Evolutionary conservation across 2,888 invertebrate species (phyloP).

Genomic region (Apotomis betuletana): DNA sequence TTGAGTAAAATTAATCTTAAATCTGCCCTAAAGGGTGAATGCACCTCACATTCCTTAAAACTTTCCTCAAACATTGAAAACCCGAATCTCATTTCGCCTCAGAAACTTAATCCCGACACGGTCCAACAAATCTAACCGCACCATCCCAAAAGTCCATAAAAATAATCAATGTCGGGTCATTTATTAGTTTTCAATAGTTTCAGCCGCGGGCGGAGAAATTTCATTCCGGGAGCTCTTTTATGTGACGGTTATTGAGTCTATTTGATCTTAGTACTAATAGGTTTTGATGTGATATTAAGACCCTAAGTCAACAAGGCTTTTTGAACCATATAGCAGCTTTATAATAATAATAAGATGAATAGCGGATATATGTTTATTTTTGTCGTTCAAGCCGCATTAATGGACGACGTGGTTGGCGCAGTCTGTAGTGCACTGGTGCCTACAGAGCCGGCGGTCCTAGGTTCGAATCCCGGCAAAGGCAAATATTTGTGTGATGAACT

Average conservation of each 20-base stretch:
- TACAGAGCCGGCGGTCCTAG: too few species aligned
- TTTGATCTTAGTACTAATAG: constrained; percentile 13
- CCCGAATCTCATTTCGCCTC: constrained; percentile 2
- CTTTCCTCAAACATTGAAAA: constrained; percentile 8
- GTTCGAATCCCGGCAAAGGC: too few species aligned
- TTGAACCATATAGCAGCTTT: too few species aligned
- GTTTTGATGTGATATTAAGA: constrained; percentile 9
- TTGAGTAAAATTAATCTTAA: neutral
- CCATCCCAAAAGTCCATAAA: constrained; percentile 30
- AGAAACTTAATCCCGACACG: constrained; percentile 27
- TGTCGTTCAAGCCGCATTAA: too few species aligned
- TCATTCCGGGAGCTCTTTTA: constrained; percentile 19
- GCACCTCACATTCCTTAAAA: neutral
- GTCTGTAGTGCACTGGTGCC: too few species aligned
- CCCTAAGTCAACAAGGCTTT: neutral
- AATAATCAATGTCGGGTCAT: constrained; percentile 33
- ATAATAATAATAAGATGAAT: too few species aligned
- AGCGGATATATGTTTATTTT: too few species aligned
- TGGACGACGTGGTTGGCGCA: too few species aligned
- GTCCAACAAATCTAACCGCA: constrained; percentile 30
- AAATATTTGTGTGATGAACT: too few species aligned
- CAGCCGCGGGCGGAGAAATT: constrained; percentile 15
- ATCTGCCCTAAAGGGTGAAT: neutral
- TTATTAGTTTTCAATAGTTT: constrained; percentile 39
- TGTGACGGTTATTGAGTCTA: constrained; percentile 22